phyloP scores from a whole-genome alignment of 2,888 invertebrate species.

The Lysandra coridon region DNA sequence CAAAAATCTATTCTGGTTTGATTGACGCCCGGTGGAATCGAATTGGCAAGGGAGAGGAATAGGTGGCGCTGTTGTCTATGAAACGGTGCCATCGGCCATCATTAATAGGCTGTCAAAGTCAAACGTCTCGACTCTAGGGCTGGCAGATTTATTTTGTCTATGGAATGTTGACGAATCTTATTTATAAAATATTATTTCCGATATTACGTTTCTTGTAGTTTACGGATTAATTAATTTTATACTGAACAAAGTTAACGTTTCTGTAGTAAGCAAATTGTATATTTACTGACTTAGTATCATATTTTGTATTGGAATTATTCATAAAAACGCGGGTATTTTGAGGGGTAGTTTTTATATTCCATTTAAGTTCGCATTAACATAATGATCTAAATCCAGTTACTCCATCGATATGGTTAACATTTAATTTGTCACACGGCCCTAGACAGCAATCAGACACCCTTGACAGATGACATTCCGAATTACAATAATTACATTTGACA shows the following conservation, averaged over 20 bases:
- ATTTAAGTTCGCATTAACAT: neutral
- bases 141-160: conserved; percentile 15
- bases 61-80: conserved; percentile 47
- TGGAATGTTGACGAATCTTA: neutral
- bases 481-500: conserved; percentile 46
- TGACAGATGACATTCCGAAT: conserved; percentile 47
- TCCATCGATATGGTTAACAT: conserved; percentile 31
- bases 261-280: neutral
- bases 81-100: conserved; percentile 47
- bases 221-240: neutral
- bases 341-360: neutral
- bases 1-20: conserved; percentile 45
- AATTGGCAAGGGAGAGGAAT: conserved; percentile 49
- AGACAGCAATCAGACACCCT: conserved; percentile 39
- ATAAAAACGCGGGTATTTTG: neutral
- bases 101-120: conserved; percentile 56
- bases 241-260: neutral
- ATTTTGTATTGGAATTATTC: no score
- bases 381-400: neutral
- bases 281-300: neutral
- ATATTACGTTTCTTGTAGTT: neutral
- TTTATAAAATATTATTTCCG: neutral
- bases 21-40: conserved; percentile 49
- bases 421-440: conserved; percentile 36
- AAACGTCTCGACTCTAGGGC: conserved; percentile 41